Percentiles rank a stretch among this genome's conserved stretches.
Evolutionary conservation across 2,113 vertebrate genomes (phyloP).

Genomic region (Larimichthys polyactis): DNA sequence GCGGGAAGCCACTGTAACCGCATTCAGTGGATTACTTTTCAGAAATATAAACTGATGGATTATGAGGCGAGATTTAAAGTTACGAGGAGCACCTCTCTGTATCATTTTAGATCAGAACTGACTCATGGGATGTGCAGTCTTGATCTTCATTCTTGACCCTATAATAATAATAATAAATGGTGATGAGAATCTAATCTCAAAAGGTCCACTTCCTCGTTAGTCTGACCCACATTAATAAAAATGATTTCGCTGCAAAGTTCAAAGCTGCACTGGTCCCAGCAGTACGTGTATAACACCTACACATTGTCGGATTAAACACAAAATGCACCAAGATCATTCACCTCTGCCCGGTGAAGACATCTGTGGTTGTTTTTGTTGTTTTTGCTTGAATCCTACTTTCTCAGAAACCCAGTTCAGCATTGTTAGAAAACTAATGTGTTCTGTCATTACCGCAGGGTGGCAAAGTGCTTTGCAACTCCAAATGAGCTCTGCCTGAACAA

Average conservation of each 20-base stretch:
- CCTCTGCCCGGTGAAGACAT: neutral
- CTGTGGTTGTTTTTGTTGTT: neutral
- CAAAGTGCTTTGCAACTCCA: slow-evolving; percentile 22
- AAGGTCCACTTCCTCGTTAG: too few relatives aligned
- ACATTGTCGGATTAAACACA: too few relatives aligned
- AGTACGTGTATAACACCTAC: neutral
- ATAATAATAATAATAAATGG: neutral
- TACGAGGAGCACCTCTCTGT: neutral
- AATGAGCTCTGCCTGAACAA: slow-evolving; percentile 56
- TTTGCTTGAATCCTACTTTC: neutral
- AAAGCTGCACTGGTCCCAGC: too few relatives aligned
- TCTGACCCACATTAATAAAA: too few relatives aligned
- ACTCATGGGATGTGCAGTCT: neutral
- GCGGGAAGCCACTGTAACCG: neutral
- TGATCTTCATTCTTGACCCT: neutral
- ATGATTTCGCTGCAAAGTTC: too few relatives aligned
- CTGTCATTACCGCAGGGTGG: slow-evolving; percentile 18
- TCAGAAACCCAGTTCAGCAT: neutral
- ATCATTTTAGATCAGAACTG: neutral
- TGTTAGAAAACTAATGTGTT: slow-evolving; percentile 34
- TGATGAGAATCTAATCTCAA: too few relatives aligned
- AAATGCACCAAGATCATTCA: neutral
- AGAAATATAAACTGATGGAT: neutral
- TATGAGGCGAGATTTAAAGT: too few relatives aligned
- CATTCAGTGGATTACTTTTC: too few relatives aligned